These are phyloP conservation scores for Patagioenas fasciata DNA, from an alignment of 2,113 vertebrate species.

Conservation along the genomic window DNA sequence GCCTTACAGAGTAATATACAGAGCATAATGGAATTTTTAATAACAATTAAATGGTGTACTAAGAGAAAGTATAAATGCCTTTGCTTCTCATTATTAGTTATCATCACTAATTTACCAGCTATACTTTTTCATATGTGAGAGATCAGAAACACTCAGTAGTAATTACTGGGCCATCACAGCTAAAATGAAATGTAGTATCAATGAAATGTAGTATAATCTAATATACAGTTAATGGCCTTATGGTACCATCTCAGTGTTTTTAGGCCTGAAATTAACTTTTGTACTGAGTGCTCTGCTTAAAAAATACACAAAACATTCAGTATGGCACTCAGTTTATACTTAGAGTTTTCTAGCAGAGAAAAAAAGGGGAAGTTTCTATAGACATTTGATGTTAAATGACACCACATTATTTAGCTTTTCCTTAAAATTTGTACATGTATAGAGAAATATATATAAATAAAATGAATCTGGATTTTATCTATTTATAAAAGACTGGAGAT, in stretches of 20 bases:
- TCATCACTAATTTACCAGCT: constrained; percentile 28
- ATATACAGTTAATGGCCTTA: constrained; percentile 43
- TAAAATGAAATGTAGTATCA: constrained; percentile 29
- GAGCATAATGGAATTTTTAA: not conserved
- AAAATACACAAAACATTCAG: not conserved
- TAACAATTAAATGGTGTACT: not conserved
- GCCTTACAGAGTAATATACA: not conserved
- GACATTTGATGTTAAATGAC: not conserved
- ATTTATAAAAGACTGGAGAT: not conserved
- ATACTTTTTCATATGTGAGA: constrained; percentile 31
- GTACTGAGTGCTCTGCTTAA: not conserved
- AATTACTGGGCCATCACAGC: constrained; percentile 25
- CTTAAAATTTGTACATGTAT: not conserved
- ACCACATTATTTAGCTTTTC: not conserved
- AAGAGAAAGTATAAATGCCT: not conserved
- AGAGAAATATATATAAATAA: not conserved
- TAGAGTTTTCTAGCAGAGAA: constrained; percentile 18
- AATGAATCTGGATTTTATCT: not conserved
- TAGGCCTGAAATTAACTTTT: constrained; percentile 40
- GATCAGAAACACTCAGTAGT: constrained; percentile 53
- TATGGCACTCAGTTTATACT: constrained; percentile 26
- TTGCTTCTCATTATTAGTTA: constrained; percentile 24
- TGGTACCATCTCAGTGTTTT: not conserved
- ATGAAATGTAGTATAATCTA: constrained; percentile 49
- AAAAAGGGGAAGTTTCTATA: not conserved